phyloP scores from a whole-genome alignment of 2,888 invertebrate genomes.

The Caenorhabditis becei region DNA sequence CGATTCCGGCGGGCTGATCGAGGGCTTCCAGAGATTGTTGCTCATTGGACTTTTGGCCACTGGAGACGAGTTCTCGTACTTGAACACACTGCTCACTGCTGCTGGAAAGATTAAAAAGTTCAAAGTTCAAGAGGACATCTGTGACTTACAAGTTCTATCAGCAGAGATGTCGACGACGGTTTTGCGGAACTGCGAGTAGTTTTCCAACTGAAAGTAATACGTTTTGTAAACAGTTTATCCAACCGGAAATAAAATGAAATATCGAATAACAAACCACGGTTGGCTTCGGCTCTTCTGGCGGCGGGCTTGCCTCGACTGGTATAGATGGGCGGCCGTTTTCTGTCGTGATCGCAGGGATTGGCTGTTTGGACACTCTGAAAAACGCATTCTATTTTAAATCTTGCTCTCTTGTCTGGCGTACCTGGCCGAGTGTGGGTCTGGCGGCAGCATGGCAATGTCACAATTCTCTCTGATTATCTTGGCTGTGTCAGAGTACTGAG shows the following conservation, averaged over 20 bases:
- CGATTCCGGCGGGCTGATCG: constrained; percentile 39
- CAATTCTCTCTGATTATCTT: constrained; percentile 58
- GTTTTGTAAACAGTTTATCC: neutral
- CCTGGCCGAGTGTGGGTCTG: constrained; percentile 62
- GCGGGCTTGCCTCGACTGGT: constrained; percentile 56
- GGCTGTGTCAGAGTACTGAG: constrained; percentile 39
- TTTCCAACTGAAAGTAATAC: constrained; percentile 39
- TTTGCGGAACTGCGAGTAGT: constrained; percentile 46
- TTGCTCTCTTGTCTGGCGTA: constrained; percentile 16
- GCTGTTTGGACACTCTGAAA: constrained; percentile 57
- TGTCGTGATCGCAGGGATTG: constrained; percentile 41
- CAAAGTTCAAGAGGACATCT: constrained; percentile 8
- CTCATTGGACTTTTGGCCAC: constrained; percentile 29
- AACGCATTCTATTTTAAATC: constrained; percentile 23
- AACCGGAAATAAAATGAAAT: constrained; percentile 17
- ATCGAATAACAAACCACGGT: constrained; percentile 52
- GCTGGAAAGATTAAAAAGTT: constrained; percentile 45
- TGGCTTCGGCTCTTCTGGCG: constrained; percentile 64
- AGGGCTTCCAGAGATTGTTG: constrained; percentile 52
- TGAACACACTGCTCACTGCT: constrained; percentile 56
- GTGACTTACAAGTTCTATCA: constrained; percentile 38
- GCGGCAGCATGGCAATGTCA: constrained; percentile 48
- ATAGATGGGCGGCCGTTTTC: constrained; percentile 33
- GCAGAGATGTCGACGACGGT: constrained; percentile 53
- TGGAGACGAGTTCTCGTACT: constrained; percentile 47